These are phyloP conservation scores for Myopa testacea DNA, from an alignment of 2,888 invertebrate genomes.

Conservation along the genomic window DNA sequence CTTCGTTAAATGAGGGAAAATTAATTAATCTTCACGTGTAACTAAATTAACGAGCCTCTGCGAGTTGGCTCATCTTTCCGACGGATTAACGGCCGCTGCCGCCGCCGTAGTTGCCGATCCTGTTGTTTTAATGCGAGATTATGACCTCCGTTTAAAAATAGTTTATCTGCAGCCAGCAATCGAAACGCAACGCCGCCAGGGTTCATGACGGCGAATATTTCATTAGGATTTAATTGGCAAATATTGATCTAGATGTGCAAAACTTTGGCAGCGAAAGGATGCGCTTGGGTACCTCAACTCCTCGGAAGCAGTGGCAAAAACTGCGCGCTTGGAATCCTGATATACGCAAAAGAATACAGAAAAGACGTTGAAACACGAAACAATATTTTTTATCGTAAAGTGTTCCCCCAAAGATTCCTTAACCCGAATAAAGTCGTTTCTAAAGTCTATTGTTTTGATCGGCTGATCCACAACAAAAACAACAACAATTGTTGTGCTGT, in stretches of 20 bases:
- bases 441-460: no score
- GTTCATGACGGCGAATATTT: not conserved
- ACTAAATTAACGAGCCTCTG: constrained; percentile 47
- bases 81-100: not conserved
- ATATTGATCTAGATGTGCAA: constrained; percentile 30
- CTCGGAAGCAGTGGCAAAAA: no score
- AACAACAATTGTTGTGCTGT: no score
- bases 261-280: no score
- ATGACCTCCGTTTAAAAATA: constrained; percentile 49
- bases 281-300: no score
- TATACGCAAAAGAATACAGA: no score
- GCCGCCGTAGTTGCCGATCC: constrained; percentile 29
- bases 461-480: no score
- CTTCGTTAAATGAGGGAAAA: constrained; percentile 49
- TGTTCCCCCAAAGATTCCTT: no score
- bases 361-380: no score
- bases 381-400: no score
- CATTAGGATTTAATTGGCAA: constrained; percentile 32
- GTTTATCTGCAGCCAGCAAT: constrained; percentile 51
- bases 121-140: constrained; percentile 21
- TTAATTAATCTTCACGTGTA: constrained; percentile 53
- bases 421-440: no score
- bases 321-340: no score
- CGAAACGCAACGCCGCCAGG: constrained; percentile 42
- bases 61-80: not conserved